phyloP scores from a whole-genome alignment of 2,797 vertebrate genomes.

The Premnoplex brunnescens region DNA sequence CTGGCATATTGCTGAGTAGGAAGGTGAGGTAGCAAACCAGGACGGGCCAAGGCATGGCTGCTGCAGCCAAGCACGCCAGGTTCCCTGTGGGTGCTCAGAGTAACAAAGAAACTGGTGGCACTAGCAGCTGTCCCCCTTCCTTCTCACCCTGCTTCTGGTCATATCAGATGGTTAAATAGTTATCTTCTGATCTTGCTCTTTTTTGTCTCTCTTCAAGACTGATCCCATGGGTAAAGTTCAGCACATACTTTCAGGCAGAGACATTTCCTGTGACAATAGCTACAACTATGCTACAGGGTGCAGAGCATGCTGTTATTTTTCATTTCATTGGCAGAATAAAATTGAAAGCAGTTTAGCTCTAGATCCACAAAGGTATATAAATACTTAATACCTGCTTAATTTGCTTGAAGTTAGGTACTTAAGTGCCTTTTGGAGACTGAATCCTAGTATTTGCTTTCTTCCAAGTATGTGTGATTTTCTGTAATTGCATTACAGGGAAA shows the following conservation, averaged over 20 bases:
- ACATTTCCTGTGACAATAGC: not conserved
- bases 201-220: not conserved
- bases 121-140: not conserved
- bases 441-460: not conserved
- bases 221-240: not conserved
- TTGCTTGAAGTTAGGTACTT: not conserved
- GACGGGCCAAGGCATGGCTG: not conserved
- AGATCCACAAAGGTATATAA: not conserved
- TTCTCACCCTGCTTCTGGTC: not conserved
- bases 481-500: slow-evolving; percentile 22
- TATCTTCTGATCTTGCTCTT: not conserved
- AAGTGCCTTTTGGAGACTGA: not conserved
- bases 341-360: not conserved
- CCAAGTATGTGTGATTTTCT: slow-evolving; percentile 28
- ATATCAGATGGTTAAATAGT: not conserved
- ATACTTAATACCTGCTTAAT: not conserved
- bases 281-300: not conserved
- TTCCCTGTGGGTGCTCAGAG: not conserved
- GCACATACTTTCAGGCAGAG: not conserved
- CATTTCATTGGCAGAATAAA: not conserved
- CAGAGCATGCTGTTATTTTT: not conserved
- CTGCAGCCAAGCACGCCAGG: not conserved
- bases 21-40: not conserved
- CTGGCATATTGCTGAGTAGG: not conserved
- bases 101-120: not conserved